Base-by-base conservation (phyloP, 2,113 vertebrate genomes). In the Phasianus colchicus region DNA sequence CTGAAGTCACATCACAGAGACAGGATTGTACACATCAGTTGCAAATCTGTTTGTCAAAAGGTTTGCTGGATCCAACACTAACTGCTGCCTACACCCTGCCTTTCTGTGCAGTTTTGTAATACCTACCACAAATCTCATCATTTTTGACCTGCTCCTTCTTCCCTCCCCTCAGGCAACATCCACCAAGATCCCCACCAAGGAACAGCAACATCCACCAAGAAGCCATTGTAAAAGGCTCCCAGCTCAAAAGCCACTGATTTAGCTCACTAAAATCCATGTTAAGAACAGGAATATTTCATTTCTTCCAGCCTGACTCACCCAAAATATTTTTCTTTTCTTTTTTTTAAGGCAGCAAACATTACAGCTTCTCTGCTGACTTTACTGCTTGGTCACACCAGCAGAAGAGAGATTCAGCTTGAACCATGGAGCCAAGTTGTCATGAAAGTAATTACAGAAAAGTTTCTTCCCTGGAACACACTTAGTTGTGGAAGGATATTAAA, bases 241-340 rank as follows among this genome's bases (percentile, higher is more conserved):
- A 11, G 29, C 15, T 43, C 42, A 27, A 43, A 17, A 30, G 40
- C 32, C 9, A 2, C 32, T 29, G n/a, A 58, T 90, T 69, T 86
- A 90, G 72, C 71, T 85, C 76, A 36, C 15, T 18, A 69, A 63
- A 22, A 60, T 47, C 47, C 54, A 3, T 18, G 8, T 11, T 40
- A 38, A 75, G 63, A 64, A 76, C 10, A 64, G n/a, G 45, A 69
- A 10, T 30, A 34, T 63, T 86, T 83, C 55, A 91, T 85, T 91
- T 78, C 80, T 84, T 95, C 90, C 89, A 93, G 58, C 55, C 38
- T 77, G 92, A 91, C 82, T 92, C 36, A 67, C 16, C 48, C 42
- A 40, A 13, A 48, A 25, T 11, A 48, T 63, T 79, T 84, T 69
- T 60, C 67, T 77, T 81, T 70, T 77, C 63, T 58, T 58, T 72